Percentiles rank a stretch among this genome's conserved stretches.
These are phyloP conservation scores for Brachionus plicatilis DNA, from an alignment of 1,140 invertebrate species.

Conservation along the genomic window DNA sequence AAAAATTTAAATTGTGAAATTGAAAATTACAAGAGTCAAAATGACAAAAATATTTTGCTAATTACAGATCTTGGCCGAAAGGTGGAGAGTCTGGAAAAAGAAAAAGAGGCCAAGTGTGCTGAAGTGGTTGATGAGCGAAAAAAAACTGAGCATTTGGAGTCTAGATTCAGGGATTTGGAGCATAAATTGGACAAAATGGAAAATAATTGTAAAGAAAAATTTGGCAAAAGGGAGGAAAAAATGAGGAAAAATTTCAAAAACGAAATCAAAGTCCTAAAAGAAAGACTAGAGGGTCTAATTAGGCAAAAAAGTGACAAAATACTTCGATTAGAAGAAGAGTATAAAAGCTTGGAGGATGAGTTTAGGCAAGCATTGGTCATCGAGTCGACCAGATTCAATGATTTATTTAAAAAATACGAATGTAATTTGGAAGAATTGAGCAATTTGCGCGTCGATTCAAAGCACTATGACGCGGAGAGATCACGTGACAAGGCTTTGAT, in stretches of 20 bases:
- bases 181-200: background rate
- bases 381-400: slow-evolving; percentile 13
- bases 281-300: background rate
- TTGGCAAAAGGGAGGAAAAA: background rate
- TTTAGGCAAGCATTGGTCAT: slow-evolving; percentile 27
- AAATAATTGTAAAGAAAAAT: background rate
- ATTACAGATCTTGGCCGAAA: background rate
- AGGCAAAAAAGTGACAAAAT: slow-evolving; percentile 20
- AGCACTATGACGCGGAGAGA: background rate
- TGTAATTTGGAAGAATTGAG: background rate
- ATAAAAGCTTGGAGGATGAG: slow-evolving; percentile 31
- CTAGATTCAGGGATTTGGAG: background rate
- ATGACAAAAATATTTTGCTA: background rate
- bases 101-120: background rate
- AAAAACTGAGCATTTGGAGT: background rate
- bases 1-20: background rate
- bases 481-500: background rate
- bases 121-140: background rate
- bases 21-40: background rate
- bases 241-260: background rate
- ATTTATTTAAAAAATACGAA: slow-evolving; percentile 15
- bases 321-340: background rate
- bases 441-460: background rate
- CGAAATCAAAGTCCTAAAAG: background rate
- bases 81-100: background rate